These are phyloP conservation scores for Drosophila imparisetae DNA, from an alignment of 2,888 invertebrate species.

Conservation along the genomic window DNA sequence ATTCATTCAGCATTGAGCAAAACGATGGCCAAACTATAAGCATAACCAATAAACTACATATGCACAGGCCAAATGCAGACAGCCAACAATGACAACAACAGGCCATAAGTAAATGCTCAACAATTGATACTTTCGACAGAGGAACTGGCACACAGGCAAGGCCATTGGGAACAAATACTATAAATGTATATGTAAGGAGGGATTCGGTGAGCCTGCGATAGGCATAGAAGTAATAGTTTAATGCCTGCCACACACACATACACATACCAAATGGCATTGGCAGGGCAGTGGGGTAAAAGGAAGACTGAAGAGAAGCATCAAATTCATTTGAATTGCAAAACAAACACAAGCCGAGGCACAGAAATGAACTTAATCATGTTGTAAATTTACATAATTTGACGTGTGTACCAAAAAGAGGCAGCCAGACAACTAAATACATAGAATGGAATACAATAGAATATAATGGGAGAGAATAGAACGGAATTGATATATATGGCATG, in stretches of 20 bases:
- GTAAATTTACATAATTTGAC: constrained; percentile 79
- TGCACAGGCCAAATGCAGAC: constrained; percentile 53
- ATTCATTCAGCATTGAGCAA: constrained; percentile 65
- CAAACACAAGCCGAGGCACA: constrained; percentile 58
- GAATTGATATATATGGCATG: constrained; percentile 18
- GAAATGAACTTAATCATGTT: constrained; percentile 77
- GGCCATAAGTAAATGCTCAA: constrained; percentile 71
- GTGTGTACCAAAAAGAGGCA: constrained; percentile 43
- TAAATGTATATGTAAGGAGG: constrained; percentile 52
- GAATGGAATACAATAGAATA: constrained; percentile 6
- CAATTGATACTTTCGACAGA: constrained; percentile 70
- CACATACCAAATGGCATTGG: constrained; percentile 35
- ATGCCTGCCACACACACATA: constrained; percentile 36
- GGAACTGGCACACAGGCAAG: constrained; percentile 37
- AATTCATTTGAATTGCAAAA: constrained; percentile 80
- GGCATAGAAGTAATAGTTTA: constrained; percentile 50
- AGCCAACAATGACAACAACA: constrained; percentile 34
- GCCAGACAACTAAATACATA: constrained; percentile 31
- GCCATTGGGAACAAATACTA: constrained; percentile 58
- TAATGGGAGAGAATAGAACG: constrained; percentile 1
- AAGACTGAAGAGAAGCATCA: constrained; percentile 33
- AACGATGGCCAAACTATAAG: constrained; percentile 60
- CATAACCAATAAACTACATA: constrained; percentile 55
- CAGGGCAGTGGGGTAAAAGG: not conserved
- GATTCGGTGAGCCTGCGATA: constrained; percentile 5